Base-by-base conservation (phyloP, 2,888 invertebrate species). In the Ormyrus thymus region DNA sequence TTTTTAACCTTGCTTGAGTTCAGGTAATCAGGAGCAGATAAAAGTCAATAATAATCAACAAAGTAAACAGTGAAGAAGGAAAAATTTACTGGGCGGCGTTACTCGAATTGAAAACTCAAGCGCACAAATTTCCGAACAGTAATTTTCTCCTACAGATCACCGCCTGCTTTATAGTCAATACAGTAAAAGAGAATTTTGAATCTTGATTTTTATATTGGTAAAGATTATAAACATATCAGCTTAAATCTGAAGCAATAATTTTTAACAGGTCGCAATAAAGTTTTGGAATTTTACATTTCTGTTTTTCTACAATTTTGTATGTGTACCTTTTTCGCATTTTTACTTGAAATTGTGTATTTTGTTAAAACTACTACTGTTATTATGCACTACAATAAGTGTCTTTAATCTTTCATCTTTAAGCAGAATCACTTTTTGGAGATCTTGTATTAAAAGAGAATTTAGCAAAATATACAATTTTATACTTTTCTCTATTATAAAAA, bases 181-280 rank as follows among this genome's bases (percentile, higher is more conserved):
- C 11, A 15, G 15, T 56, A 74, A 7, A 55, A 11, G 58, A 58
- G 29, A 74, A 64, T 29, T 29, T 15, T 29, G 66, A 71, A 65
- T 51, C 15, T 69, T 56, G 29, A 68, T 53, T 45, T 62, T 78
- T 46, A 61, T 69, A 74, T 53, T 81, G 76, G 78, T 80, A 75
- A 78, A 78, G 79, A 79, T 76, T 56, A 66, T 43, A 43, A 81
- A 81, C 68, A 81, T 79, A 81, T 81, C 78, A 77, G 64, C 59
- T 62, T 68, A 58, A 76, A 53, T 62, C 68, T 64, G 61, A 79
- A 70, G 69, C 53, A 76, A 73, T 76, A 76, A 71, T 66, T 50
- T 62, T 15, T 46, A 61, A 29, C 29, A 29, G 29, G 29, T 29
- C 29, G 29, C 29, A 29, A 29, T 29, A 29, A 29, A 29, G 29